Evolutionary conservation across 2,113 vertebrate genomes (phyloP).

Genomic region (Campylomormyrus numenius): DNA sequence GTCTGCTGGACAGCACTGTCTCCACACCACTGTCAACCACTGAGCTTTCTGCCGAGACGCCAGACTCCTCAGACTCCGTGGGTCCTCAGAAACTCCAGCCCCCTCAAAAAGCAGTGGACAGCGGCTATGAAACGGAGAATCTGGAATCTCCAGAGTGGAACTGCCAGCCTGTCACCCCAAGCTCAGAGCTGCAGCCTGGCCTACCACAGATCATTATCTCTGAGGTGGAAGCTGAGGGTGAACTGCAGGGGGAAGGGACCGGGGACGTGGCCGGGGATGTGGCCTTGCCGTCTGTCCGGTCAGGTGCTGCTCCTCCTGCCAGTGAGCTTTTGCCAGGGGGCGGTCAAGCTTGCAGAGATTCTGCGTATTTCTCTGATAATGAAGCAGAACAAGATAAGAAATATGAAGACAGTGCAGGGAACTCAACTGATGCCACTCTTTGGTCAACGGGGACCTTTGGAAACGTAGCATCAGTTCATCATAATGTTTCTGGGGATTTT

Average conservation of each 20-base stretch:
- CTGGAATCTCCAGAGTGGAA: slow-evolving; percentile 96
- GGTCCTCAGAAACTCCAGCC: slow-evolving; percentile 71
- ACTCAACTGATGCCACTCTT: slow-evolving; percentile 23
- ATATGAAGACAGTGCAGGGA: slow-evolving; percentile 55
- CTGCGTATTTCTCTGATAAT: slow-evolving; percentile 95
- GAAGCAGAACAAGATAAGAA: slow-evolving; percentile 88
- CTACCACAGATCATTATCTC: slow-evolving; percentile 79
- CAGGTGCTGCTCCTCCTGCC: slow-evolving; percentile 28
- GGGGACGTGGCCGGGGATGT: slow-evolving; percentile 19
- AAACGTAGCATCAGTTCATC: not conserved
- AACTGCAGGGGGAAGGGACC: slow-evolving; percentile 33
- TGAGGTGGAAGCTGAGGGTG: slow-evolving; percentile 50
- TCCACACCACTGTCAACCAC: slow-evolving; percentile 58
- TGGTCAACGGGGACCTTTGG: slow-evolving; percentile 34
- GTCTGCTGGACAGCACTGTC: slow-evolving; percentile 77
- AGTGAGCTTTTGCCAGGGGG: slow-evolving; percentile 52
- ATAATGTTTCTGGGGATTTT: slow-evolving; percentile 13
- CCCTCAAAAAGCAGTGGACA: slow-evolving; percentile 87
- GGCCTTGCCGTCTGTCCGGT: not conserved
- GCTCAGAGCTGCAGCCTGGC: slow-evolving; percentile 45
- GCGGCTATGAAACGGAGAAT: slow-evolving; percentile 96
- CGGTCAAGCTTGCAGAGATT: slow-evolving; percentile 78
- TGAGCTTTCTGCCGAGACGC: slow-evolving; percentile 72
- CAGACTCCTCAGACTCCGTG: slow-evolving; percentile 77
- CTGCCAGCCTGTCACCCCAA: slow-evolving; percentile 63